Conservation (phyloP, 2,888 invertebrate genomes). For the Siphlonurus alternatus region DNA sequence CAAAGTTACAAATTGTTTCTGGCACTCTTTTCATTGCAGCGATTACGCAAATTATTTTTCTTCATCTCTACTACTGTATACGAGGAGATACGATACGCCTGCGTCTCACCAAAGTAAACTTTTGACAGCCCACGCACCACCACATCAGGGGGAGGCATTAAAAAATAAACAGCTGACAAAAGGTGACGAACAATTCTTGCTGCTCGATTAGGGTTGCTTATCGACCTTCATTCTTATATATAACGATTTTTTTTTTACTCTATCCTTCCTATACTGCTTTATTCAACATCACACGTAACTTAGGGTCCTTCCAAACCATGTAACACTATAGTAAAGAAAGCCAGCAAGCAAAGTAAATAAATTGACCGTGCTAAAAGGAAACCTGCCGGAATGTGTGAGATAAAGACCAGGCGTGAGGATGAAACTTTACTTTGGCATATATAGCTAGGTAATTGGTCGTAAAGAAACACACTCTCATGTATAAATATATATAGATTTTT, state of each 20-base stretch:
- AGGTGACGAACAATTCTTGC: not conserved
- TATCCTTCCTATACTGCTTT: no score
- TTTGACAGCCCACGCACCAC: no score
- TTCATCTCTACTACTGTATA: not conserved
- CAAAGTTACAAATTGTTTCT: constrained; percentile 3
- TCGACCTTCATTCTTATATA: not conserved
- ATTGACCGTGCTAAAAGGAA: not conserved
- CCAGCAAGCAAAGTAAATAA: not conserved
- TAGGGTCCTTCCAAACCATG: not conserved
- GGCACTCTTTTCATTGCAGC: not conserved
- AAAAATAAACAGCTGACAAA: not conserved
- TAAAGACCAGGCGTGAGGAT: no score
- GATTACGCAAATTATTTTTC: not conserved
- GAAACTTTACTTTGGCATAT: not conserved
- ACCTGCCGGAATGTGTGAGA: not conserved
- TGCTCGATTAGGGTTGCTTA: not conserved
- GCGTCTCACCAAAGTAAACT: no score
- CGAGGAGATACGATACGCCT: no score
- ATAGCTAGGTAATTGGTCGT: not conserved
- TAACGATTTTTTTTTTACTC: not conserved
- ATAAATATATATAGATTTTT: not conserved
- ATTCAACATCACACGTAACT: not conserved
- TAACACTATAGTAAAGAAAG: no score
- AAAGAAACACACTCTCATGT: not conserved
- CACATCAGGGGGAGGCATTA: not conserved